Percentiles rank a stretch among this genome's conserved stretches.
These are phyloP conservation scores for Agrypnus murinus DNA, from an alignment of 2,888 invertebrate genomes.

Conservation along the genomic window DNA sequence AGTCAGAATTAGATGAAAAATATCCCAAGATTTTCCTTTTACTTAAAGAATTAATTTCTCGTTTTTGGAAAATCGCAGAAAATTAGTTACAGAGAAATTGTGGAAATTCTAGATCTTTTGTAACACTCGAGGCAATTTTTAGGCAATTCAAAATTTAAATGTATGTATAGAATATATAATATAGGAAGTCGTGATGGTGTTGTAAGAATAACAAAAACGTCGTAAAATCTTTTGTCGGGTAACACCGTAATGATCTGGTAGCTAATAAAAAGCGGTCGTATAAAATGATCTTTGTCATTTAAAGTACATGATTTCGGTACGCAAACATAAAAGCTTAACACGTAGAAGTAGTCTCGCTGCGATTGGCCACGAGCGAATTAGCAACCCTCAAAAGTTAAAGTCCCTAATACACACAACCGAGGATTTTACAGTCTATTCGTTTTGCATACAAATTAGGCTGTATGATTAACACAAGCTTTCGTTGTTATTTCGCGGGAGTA, in stretches of 20 bases:
- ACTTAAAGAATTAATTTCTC: neutral
- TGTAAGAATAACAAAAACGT: slow-evolving; percentile 30
- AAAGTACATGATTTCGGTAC: slow-evolving; percentile 45
- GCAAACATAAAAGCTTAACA: slow-evolving; percentile 52
- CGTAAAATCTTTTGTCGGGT: slow-evolving; percentile 36
- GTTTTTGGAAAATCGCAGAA: too few relatives aligned
- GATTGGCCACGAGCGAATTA: slow-evolving; percentile 51
- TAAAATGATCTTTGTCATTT: slow-evolving; percentile 40
- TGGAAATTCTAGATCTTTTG: too few relatives aligned
- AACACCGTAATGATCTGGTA: slow-evolving; percentile 38
- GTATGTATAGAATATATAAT: slow-evolving; percentile 17
- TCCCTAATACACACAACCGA: slow-evolving; percentile 51
- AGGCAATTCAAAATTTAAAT: slow-evolving; percentile 10
- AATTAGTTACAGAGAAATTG: too few relatives aligned
- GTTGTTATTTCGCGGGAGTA: slow-evolving; percentile 47
- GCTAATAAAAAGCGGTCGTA: slow-evolving; percentile 40
- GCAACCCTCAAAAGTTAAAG: slow-evolving; percentile 53
- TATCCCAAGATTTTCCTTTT: too few relatives aligned
- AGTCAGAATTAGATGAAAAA: too few relatives aligned
- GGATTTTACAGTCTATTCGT: slow-evolving; percentile 52
- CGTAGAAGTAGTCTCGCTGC: slow-evolving; percentile 50
- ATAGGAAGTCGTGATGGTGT: neutral
- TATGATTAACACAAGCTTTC: slow-evolving; percentile 52
- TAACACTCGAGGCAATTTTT: too few relatives aligned
- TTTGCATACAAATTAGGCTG: slow-evolving; percentile 52